Evolutionary conservation across 2,797 vertebrate genomes (phyloP), one percentile per base, ranked within the genome.

Genomic region (Xyrichtys novacula): DNA sequence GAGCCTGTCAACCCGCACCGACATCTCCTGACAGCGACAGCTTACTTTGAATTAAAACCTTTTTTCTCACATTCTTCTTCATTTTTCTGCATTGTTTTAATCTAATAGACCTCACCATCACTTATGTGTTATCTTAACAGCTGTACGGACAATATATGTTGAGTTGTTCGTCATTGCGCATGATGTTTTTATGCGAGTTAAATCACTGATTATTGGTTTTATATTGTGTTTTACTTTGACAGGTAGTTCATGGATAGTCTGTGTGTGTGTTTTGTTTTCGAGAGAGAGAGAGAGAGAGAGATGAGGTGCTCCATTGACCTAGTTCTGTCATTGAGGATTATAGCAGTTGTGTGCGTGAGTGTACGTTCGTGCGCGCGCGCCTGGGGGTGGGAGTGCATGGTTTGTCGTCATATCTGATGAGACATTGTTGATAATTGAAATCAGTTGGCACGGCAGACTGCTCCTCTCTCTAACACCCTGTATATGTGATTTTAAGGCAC

Each of bases 241-340:
- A 39, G 32, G 29, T 38, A 16, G 6, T 53, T 73, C 25, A 47
- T 61, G 32, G 32, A 12, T 26, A 53, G 32, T 16, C 61, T 32
- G 54, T 36, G 50, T 81, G 78, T 85, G n/a, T n/a, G n/a, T 83
- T 86, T 88, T 90, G 83, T 90, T 89, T 80, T 87, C 59, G 89
- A 74, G 53, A 61, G 68, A 0, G 16, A 23, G 52, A 6, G 16
- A 26, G 26, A 29, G 39, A 38, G 16, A 14, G 55, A 61, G 55
- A 52, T 75, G 73, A 36, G 76, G 83, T 84, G 88, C 84, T 93
- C 92, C 83, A 91, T 88, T 95, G 91, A 93, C 93, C 93, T 91
- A 93, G 80, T 93, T 94, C 83, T 93, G 91, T 94, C 93, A 93
- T 83, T 91, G 80, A 85, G 80, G 85, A 93, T 94, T 93, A 93